Percentiles rank a stretch among this genome's conserved stretches.
These are phyloP conservation scores for Otus sunia DNA, from an alignment of 2,113 vertebrate species.

Conservation along the genomic window DNA sequence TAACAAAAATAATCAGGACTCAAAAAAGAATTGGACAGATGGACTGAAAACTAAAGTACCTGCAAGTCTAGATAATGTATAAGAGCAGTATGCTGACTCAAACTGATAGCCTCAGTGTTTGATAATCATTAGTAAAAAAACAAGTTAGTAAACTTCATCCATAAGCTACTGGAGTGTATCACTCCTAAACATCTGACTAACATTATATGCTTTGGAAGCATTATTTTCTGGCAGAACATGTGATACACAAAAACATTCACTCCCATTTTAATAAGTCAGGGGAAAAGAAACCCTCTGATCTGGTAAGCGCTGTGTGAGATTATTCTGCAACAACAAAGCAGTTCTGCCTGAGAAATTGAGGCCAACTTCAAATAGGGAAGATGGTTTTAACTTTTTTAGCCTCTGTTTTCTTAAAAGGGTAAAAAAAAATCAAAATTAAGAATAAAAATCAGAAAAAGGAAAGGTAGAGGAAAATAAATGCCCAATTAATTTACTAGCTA, in stretches of 20 bases:
- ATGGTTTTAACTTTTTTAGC: neutral
- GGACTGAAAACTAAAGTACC: neutral
- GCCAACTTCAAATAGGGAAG: constrained; percentile 29
- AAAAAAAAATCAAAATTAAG: constrained; percentile 39
- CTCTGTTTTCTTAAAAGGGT: neutral
- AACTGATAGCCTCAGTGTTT: neutral
- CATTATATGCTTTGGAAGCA: neutral
- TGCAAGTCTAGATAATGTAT: neutral
- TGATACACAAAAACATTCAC: neutral
- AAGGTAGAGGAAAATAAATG: neutral
- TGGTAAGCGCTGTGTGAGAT: constrained; percentile 36
- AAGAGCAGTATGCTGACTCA: neutral
- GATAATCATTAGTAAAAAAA: neutral
- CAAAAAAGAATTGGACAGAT: neutral
- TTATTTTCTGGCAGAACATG: neutral
- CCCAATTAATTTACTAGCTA: neutral
- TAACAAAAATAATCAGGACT: neutral
- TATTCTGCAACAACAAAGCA: constrained; percentile 33
- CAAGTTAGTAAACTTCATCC: neutral
- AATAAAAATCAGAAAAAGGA: neutral
- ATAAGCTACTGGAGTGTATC: neutral
- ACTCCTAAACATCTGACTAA: neutral
- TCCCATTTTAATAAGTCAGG: constrained; percentile 31
- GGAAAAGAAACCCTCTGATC: constrained; percentile 49
- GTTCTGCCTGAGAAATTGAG: constrained; percentile 32